Base-by-base conservation (phyloP, 2,888 invertebrate species). In the Sturmia bella region DNA sequence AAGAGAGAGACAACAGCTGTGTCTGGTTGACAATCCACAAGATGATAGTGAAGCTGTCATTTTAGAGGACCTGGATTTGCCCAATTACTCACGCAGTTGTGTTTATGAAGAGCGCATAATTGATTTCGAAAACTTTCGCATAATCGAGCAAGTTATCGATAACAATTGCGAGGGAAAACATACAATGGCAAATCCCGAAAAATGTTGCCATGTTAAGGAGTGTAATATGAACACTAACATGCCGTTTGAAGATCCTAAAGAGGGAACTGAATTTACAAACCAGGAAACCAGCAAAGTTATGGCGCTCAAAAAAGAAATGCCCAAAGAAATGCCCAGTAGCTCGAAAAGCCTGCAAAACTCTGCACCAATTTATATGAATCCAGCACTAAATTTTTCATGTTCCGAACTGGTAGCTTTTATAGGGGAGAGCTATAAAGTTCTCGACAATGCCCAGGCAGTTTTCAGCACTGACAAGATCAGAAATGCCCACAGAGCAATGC, bases 131-230 rank as follows among this genome's bases (percentile, higher is more conserved):
- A 89, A 88, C 75, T 84, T 88, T 73, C 87, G 88, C 32, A 88
- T 88, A 3, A 89, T 89, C 78, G 89, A 89, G 72, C 89, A 89
- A 69, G 89, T 89, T 37, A 88, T 89, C 84, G 89, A 89, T 63
- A 88, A 87, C 70, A 86, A 83, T 61, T 76, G 75, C 37, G 73
- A 73, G 19, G 79, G 78, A 7, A 83, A 80, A 37, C 82, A 79
- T 54, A 72, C 66, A 0, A 54, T 52, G 2, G 37, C 41, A 5
- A 69, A 70, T 21, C 32, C 41, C 15, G 59, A 54, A 17, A 79
- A 76, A 54, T 79, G 76, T 17, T 50, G 73, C 3, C 54, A 52
- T 56, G n/a, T 27, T 0, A 72, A 52, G 11, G 64, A 56, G 5
- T 27, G 24, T 2, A 66, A 50, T 72, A 27, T 15, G 11, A 66